Evolutionary conservation across 2,113 vertebrate genomes (phyloP), one percentile per base, ranked within the genome.

Genomic region (Saguinus imperator): DNA sequence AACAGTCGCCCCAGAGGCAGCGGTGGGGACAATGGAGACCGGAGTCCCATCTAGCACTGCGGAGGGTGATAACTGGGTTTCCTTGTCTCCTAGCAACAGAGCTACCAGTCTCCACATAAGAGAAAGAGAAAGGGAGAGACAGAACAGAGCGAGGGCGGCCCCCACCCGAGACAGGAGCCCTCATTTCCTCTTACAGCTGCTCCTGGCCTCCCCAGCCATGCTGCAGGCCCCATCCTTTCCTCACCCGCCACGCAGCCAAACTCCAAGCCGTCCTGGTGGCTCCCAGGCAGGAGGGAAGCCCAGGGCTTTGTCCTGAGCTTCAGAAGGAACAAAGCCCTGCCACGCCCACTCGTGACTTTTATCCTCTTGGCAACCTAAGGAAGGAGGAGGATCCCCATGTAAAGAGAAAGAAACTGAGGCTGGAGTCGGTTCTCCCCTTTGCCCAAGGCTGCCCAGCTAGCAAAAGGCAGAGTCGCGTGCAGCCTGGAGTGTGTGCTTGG

Each of bases 81-180:
- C 94, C 95, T 95, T 14, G 94, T 97, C 93, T 94, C 98, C 96
- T 98, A 97, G 98, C 98, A 97, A 97, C 97, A 93, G 92, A 92
- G 84, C 95, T 83, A 95, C 95, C 96, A 89, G 93, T 91, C 96
- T 96, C 75, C 0, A 17, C 10, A 3, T 37, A 20, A 81, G 84
- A 76, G 37, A 83, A 35, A 87, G 79, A 91, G 50, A 94, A 7
- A n/a, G 50, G 32, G 61, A 72, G 79, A 76, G 55, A 86, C 43
- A 50, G 88, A 55, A 50, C 79, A 76, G 70, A 84, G 73, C 52
- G 11, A 37, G 61, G 68, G 45, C 16, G 2, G 61, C 80, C 91
- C 94, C 32, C 0, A 18, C 73, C 77, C 4, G 6, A 50, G 72
- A 81, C 70, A 87, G 93, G 77, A 57, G 23, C 64, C 66, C 83